Base-by-base conservation (phyloP, 2,113 vertebrate genomes). In the Microtus montanus region DNA sequence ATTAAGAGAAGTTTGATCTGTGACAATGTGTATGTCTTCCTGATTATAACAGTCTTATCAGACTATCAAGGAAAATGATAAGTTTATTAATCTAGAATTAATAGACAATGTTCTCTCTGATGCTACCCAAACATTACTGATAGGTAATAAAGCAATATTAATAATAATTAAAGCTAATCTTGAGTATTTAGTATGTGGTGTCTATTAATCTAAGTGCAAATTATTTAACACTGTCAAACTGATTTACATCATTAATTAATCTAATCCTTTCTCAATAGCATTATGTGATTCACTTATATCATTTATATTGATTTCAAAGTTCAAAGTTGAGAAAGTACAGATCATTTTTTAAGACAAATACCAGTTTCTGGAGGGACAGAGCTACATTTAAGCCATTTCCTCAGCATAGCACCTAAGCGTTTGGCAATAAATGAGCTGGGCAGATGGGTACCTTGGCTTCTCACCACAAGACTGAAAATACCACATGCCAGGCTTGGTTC, bases 401-500 rank as follows among this genome's bases (percentile, higher is more conserved):
- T 78, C 47, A 91, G 74, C 74, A 86, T 11, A 91, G 30, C 41
- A 89, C 87, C 44, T 82, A 91, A 30, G 54, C 4, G 12, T 82
- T 49, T 91, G 83, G 91, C 87, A 95, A 83, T 49, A 14, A 24
- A 61, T 33, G 30, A 94, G 44, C 12, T 49, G 44, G 64, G 64
- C 64, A 87, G 64, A 49, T 87, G 64, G 84, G 84, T 47, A 87
- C 33, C 84, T 24, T 87, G 64, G 44, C 66, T n/a, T 49, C 64
- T 87, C 35, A 87, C 44, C 44, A 52, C 64, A 73, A n/a, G 63
- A 91, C 0, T 90, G 44, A 92, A 96, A 95, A 95, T 78, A 88
- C 11, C 75, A 97, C 80, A 92, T 38, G 75, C 14, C 74, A 96
- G 87, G 89, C 83, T 94, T 89, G 20, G 35, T 92, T 95, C 47